Percentiles rank a stretch among this genome's conserved stretches.
These are phyloP conservation scores for Spialia ferax DNA, from an alignment of 2,888 invertebrate species.

Conservation along the genomic window DNA sequence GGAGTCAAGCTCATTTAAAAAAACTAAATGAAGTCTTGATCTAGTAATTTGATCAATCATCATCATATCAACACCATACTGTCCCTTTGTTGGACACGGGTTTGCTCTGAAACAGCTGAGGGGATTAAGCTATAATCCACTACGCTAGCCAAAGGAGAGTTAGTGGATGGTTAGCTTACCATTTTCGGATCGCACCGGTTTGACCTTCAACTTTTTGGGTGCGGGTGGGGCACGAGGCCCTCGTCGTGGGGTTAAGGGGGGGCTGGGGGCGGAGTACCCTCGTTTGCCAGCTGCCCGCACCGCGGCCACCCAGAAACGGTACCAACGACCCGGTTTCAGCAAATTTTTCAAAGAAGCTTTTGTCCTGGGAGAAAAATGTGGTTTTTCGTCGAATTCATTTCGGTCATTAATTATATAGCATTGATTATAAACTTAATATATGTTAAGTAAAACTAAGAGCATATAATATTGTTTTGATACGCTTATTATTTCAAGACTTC, in stretches of 20 bases:
- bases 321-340: slow-evolving; percentile 91
- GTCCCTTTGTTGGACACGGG: too few relatives aligned
- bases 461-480: not conserved
- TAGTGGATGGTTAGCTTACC: slow-evolving; percentile 56
- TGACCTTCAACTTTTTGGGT: slow-evolving; percentile 87
- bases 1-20: too few relatives aligned
- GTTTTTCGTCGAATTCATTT: not conserved
- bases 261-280: slow-evolving; percentile 89
- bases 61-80: too few relatives aligned
- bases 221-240: slow-evolving; percentile 88
- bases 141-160: too few relatives aligned
- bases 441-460: not conserved
- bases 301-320: slow-evolving; percentile 92
- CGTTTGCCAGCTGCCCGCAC: slow-evolving; percentile 90
- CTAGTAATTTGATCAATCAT: too few relatives aligned
- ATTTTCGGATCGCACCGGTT: slow-evolving; percentile 72
- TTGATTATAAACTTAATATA: too few relatives aligned
- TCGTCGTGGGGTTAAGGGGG: slow-evolving; percentile 85
- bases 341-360: slow-evolving; percentile 84
- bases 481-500: not conserved
- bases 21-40: too few relatives aligned
- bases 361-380: slow-evolving; percentile 61
- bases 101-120: too few relatives aligned
- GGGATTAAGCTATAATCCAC: too few relatives aligned
- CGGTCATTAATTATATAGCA: not conserved